These are phyloP conservation scores for Enteromius fasciolatus DNA, from an alignment of 2,797 vertebrate genomes.

Conservation along the genomic window DNA sequence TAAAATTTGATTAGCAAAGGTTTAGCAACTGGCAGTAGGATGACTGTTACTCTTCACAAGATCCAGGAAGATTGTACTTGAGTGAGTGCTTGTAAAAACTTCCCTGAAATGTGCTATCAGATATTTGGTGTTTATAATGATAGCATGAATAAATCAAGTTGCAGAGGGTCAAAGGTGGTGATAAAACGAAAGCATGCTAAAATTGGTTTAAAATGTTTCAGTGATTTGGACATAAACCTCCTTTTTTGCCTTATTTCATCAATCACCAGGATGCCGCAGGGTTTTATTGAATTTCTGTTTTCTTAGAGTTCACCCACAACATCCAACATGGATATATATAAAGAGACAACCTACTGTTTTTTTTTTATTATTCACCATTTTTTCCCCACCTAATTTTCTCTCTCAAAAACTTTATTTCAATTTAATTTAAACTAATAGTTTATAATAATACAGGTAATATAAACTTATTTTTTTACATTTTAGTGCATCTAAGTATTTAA, in stretches of 20 bases:
- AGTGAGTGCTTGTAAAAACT: background rate
- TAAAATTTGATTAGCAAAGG: no score
- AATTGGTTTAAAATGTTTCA: slow-evolving; percentile 1
- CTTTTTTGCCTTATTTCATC: slow-evolving; percentile 9
- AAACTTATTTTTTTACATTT: background rate
- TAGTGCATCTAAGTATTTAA: background rate
- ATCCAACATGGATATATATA: background rate
- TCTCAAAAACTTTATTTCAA: background rate
- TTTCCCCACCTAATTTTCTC: no score
- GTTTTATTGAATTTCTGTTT: slow-evolving; percentile 28
- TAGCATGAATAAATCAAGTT: slow-evolving; percentile 1
- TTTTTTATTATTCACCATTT: background rate
- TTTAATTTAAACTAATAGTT: background rate
- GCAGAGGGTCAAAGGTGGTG: background rate
- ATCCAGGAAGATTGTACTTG: background rate
- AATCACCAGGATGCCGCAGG: background rate
- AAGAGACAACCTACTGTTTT: background rate
- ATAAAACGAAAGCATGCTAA: background rate
- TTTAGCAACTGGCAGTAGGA: no score
- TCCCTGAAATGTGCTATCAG: background rate
- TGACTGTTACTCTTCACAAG: background rate
- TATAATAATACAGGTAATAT: background rate
- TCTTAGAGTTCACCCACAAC: background rate
- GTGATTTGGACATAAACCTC: slow-evolving; percentile 3
- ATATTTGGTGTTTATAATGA: slow-evolving; percentile 8